Conservation (phyloP, 2,888 invertebrate genomes). For the Dione vanillae region DNA sequence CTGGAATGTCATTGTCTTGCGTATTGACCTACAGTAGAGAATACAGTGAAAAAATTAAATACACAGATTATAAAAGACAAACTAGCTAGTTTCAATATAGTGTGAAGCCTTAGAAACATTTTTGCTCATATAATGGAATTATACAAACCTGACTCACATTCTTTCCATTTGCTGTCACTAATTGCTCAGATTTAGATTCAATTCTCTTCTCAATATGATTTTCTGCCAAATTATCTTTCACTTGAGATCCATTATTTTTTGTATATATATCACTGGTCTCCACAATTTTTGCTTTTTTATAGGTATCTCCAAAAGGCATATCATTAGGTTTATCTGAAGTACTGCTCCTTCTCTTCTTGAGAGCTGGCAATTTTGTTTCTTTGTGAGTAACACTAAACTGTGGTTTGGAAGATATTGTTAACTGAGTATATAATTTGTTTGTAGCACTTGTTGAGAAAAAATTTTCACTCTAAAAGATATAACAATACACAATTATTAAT, state of each 20-base stretch:
- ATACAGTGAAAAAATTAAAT: background rate
- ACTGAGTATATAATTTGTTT: conserved; percentile 77
- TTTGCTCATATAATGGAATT: background rate
- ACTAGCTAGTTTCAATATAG: background rate
- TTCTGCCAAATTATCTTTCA: conserved; percentile 65
- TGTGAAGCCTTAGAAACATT: conserved; percentile 8
- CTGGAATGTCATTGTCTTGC: conserved; percentile 69
- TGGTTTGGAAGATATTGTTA: conserved; percentile 77
- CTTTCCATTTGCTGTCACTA: conserved; percentile 73
- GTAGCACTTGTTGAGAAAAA: conserved; percentile 70
- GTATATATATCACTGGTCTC: conserved; percentile 74
- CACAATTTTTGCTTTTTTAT: conserved; percentile 70
- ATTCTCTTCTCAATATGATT: conserved; percentile 71
- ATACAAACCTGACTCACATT: conserved; percentile 62
- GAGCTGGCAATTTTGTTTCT: conserved; percentile 69
- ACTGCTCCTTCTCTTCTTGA: conserved; percentile 78
- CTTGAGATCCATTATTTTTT: conserved; percentile 65
- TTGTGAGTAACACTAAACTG: conserved; percentile 65
- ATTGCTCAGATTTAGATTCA: conserved; percentile 63
- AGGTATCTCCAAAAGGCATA: conserved; percentile 62
- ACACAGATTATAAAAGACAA: conserved; percentile 2
- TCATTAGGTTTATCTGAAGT: conserved; percentile 80
- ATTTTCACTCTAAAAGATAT: conserved; percentile 73
- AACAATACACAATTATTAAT: background rate
- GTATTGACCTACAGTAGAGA: conserved; percentile 18